Conservation (phyloP, 2,797 vertebrate species). For the Champsocephalus gunnari region DNA sequence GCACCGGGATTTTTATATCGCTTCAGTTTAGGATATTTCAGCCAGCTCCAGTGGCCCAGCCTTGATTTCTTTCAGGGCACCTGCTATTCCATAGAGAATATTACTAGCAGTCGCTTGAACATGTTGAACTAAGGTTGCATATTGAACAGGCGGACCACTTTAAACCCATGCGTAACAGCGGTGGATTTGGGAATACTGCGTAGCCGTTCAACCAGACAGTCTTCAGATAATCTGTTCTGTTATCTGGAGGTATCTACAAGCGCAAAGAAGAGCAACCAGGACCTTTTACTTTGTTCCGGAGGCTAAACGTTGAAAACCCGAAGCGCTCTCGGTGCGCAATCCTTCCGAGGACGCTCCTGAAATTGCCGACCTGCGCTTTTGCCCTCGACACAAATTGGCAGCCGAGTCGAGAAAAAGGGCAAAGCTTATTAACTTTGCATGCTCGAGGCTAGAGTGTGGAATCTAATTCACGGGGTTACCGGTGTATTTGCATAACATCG, state of each 20-base stretch:
- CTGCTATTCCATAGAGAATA: slow-evolving; percentile 53
- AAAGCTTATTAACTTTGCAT: slow-evolving; percentile 76
- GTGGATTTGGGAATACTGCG: slow-evolving; percentile 70
- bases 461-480: slow-evolving; percentile 73
- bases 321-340: slow-evolving; percentile 78
- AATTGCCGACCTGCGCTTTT: slow-evolving; percentile 75
- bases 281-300: slow-evolving; percentile 68
- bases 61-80: slow-evolving; percentile 66
- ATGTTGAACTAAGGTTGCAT: slow-evolving; percentile 48
- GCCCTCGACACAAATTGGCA: slow-evolving; percentile 68
- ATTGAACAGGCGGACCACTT: slow-evolving; percentile 66
- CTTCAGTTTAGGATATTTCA: slow-evolving; percentile 69
- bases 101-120: slow-evolving; percentile 40
- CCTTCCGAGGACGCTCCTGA: slow-evolving; percentile 73
- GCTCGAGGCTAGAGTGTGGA: slow-evolving; percentile 72
- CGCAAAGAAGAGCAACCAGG: slow-evolving; percentile 58
- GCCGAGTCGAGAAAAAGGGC: slow-evolving; percentile 62
- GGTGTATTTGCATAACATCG: slow-evolving; percentile 61
- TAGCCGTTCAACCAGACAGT: slow-evolving; percentile 45
- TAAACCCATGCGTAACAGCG: slow-evolving; percentile 75
- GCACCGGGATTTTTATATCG: slow-evolving; percentile 79
- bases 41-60: slow-evolving; percentile 61
- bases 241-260: slow-evolving; percentile 55
- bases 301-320: slow-evolving; percentile 64
- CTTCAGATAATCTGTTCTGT: slow-evolving; percentile 43